Evolutionary conservation across 2,797 vertebrate species (phyloP).

Genomic region (Halcyon smyrnensis): DNA sequence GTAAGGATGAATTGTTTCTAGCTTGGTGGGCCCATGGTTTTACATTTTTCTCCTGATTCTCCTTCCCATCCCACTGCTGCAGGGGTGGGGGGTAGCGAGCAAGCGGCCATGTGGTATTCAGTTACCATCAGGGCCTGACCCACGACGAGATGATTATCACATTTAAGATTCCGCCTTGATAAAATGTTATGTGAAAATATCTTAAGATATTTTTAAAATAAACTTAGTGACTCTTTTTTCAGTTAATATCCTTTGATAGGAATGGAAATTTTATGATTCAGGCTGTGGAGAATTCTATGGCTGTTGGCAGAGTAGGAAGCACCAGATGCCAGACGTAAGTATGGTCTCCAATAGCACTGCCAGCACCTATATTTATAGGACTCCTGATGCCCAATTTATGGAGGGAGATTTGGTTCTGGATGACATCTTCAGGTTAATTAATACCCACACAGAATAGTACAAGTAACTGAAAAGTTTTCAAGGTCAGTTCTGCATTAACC

Average conservation of each 20-base stretch:
- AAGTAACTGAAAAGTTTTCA: not conserved
- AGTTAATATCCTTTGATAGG: not conserved
- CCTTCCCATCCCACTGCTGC: too few species aligned
- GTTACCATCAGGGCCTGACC: too few species aligned
- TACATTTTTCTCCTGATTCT: too few species aligned
- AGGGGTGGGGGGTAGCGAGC: too few species aligned
- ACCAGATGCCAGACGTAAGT: not conserved
- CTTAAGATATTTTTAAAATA: not conserved
- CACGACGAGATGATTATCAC: not conserved
- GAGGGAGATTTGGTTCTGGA: not conserved
- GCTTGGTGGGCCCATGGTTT: too few species aligned
- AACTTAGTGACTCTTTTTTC: not conserved
- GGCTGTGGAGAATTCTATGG: not conserved
- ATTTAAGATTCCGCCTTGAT: fast-evolving
- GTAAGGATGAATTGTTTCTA: too few species aligned
- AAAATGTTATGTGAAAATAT: not conserved
- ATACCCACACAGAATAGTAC: not conserved
- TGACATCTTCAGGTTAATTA: not conserved
- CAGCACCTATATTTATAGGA: not conserved
- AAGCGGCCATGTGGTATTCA: too few species aligned
- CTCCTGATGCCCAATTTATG: not conserved
- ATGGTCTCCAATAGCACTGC: not conserved
- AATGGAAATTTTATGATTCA: not conserved
- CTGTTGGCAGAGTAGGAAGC: not conserved
- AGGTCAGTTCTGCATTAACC: not conserved